Evolutionary conservation across 2,113 vertebrate species (phyloP), one percentile per base, ranked within the genome.

Genomic region (Saguinus imperator): DNA sequence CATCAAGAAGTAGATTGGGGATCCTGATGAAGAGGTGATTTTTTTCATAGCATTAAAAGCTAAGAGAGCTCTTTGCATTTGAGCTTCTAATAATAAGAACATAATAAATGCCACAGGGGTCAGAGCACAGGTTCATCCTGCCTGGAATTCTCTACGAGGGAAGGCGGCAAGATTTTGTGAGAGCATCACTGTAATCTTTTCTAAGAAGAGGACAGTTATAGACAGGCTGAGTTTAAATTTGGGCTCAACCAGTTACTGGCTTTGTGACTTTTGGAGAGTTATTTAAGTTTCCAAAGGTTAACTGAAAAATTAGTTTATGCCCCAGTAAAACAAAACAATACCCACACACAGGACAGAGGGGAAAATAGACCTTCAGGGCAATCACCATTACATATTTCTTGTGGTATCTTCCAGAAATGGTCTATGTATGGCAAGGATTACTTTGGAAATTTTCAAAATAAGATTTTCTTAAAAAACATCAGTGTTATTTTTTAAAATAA

Each of bases 321-420:
- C 35, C 43, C 14, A 89, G 4, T 89, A 23, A 86, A 94, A 89
- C 52, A 93, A 88, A 72, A 86, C 72, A 82, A 87, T 93, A 70
- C 37, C 16, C 23, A 89, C 25, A 93, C 4, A 80, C 6, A 80
- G 23, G 37, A 73, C 43, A 81, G 27, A 58, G 32, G 23, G 55
- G 82, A 75, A 90, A 68, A 91, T 0, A 57, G 11, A 43, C 12
- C 43, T 50, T 55, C 48, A 88, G 32, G 77, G 18, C 10, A 87
- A 90, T 76, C 55, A 21, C 40, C 73, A 73, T 61, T 89, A 68
- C 45, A 29, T 0, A 8, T 55, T 92, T 76, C 75, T 84, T 81
- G 8, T 21, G 40, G 61, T 72, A 48, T 61, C 16, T 91, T 77
- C 32, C 57, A 76, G 76, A 93, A 88, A 73, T 76, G 50, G 13